Evolutionary conservation across 2,113 vertebrate genomes (phyloP).

Genomic region (Ceyx cyanopectus): DNA sequence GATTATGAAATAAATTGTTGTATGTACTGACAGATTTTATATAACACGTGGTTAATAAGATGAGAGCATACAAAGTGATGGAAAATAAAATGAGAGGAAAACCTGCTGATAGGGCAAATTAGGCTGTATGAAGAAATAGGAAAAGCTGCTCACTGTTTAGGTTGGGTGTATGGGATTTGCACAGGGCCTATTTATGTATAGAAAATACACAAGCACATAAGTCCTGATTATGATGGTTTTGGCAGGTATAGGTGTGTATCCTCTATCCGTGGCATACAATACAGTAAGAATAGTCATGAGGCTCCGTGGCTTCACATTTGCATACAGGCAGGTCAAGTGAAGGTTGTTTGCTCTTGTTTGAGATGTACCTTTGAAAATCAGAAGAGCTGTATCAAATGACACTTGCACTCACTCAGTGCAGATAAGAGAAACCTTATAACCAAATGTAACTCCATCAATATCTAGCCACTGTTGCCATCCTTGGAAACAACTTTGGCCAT

Average conservation of each 20-base stretch:
- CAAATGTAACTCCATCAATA: background rate
- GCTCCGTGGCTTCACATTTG: background rate
- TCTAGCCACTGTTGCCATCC: background rate
- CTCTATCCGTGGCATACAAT: background rate
- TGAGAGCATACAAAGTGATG: too few relatives aligned
- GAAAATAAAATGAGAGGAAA: too few relatives aligned
- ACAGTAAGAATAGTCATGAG: background rate
- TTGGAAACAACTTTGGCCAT: background rate
- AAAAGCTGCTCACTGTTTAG: too few relatives aligned
- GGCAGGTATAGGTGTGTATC: background rate
- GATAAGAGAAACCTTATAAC: background rate
- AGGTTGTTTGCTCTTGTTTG: background rate
- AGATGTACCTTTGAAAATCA: background rate
- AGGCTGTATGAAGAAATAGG: too few relatives aligned
- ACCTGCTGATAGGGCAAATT: too few relatives aligned
- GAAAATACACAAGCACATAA: too few relatives aligned
- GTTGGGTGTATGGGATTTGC: too few relatives aligned
- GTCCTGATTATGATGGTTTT: background rate
- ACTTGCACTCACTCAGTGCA: background rate
- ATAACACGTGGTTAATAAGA: too few relatives aligned
- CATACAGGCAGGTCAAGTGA: background rate
- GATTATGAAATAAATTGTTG: too few relatives aligned
- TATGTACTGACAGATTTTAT: too few relatives aligned
- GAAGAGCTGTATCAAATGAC: background rate
- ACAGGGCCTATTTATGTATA: too few relatives aligned